Conservation (phyloP, 2,888 invertebrate species). For the Tetropium fuscum region DNA sequence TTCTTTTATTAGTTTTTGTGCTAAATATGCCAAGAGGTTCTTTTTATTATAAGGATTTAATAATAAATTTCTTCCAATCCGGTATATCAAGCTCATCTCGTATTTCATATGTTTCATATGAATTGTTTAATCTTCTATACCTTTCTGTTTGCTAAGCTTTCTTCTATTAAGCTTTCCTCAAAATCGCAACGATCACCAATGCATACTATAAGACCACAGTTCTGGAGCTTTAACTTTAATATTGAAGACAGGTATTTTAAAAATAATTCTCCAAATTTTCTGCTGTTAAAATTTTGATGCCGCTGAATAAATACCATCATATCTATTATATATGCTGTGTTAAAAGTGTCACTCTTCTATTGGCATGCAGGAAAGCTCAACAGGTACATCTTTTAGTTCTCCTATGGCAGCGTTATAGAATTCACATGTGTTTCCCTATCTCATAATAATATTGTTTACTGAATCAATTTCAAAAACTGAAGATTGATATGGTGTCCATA, state of each 20-base stretch:
- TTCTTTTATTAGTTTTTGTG: no score
- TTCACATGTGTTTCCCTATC: neutral
- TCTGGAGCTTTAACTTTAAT: neutral
- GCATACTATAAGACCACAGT: no score
- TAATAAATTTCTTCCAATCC: no score
- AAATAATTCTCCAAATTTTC: neutral
- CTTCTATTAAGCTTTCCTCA: neutral
- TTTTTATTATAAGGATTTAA: no score
- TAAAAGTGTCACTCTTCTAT: no score
- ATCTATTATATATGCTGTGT: neutral
- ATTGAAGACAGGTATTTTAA: neutral
- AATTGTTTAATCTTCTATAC: neutral
- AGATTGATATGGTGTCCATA: neutral
- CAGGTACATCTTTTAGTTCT: neutral
- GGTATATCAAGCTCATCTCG: no score
- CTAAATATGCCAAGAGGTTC: no score
- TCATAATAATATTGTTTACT: neutral
- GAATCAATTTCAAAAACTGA: neutral
- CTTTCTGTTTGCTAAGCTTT: neutral
- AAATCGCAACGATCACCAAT: neutral
- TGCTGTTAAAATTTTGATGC: neutral
- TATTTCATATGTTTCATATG: neutral
- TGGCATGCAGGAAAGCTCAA: neutral
- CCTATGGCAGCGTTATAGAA: neutral
- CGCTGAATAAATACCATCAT: conserved; percentile 1